Conservation (phyloP, 2,888 invertebrate genomes). For the Craniophora ligustri region DNA sequence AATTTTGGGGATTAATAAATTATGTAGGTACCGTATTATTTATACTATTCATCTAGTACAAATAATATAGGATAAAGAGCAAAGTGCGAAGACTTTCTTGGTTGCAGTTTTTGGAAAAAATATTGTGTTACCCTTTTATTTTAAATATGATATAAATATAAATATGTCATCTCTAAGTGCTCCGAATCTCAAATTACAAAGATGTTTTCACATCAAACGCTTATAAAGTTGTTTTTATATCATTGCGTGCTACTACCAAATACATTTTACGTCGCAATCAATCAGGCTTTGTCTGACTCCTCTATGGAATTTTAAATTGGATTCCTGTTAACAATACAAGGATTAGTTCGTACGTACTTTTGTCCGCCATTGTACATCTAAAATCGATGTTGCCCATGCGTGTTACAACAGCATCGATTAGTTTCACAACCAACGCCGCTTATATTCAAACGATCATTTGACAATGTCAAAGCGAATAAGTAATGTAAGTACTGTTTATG, state of each 20-base stretch:
- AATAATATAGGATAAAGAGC: too few species aligned
- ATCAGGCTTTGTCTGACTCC: constrained; percentile 83
- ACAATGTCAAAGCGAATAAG: constrained; percentile 21
- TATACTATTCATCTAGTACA: too few species aligned
- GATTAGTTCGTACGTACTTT: constrained; percentile 79
- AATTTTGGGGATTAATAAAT: too few species aligned
- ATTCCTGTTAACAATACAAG: constrained; percentile 84
- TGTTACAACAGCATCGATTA: constrained; percentile 37
- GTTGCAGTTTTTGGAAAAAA: constrained; percentile 8
- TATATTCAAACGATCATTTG: constrained; percentile 19
- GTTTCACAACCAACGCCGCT: constrained; percentile 32
- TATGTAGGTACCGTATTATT: too few species aligned
- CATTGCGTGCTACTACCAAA: constrained; percentile 64
- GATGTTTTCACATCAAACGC: constrained; percentile 50
- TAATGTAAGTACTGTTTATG: constrained; percentile 54
- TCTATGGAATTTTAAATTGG: constrained; percentile 86
- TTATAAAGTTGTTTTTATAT: constrained; percentile 54
- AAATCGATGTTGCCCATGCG: constrained; percentile 29
- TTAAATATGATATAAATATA: constrained; percentile 24
- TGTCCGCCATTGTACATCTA: constrained; percentile 69
- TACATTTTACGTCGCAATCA: constrained; percentile 80
- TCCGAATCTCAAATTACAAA: constrained; percentile 41
- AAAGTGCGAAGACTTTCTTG: too few species aligned
- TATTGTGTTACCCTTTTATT: constrained; percentile 11
- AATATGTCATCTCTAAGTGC: constrained; percentile 3